Conservation (phyloP, 1,140 invertebrate genomes). For the Agrilus planipennis region DNA sequence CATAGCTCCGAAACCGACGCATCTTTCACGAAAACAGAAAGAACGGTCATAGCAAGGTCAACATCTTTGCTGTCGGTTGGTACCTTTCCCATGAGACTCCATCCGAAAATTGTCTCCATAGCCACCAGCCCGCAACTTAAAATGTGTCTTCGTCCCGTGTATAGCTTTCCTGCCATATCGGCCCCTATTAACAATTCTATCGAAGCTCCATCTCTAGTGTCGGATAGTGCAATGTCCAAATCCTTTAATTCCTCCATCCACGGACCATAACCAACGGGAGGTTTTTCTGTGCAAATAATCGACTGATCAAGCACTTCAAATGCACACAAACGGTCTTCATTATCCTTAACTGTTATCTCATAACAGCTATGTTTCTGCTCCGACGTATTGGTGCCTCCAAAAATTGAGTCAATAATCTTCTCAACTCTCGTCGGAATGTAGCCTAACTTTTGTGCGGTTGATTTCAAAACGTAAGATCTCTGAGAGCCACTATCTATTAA, state of each 20-base stretch:
- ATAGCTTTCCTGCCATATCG: conserved; percentile 1
- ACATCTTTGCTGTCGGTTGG: neutral
- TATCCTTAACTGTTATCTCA: conserved; percentile 6
- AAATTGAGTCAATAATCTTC: too few relatives aligned
- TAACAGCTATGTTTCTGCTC: conserved; percentile 5
- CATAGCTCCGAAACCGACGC: conserved; percentile 1
- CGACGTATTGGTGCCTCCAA: neutral
- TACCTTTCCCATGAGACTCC: too few relatives aligned
- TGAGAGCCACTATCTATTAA: too few relatives aligned
- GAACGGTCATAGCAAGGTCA: neutral
- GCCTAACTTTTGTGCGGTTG: too few relatives aligned
- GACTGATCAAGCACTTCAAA: conserved; percentile 12
- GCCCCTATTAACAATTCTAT: conserved; percentile 2
- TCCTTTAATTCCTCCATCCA: conserved; percentile 8
- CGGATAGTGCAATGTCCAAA: conserved; percentile 6
- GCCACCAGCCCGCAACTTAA: neutral
- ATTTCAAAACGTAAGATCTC: too few relatives aligned
- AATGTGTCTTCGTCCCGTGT: neutral
- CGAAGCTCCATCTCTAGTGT: conserved; percentile 1
- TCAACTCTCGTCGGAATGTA: too few relatives aligned
- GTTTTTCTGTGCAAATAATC: conserved; percentile 4
- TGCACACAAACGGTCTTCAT: conserved; percentile 1
- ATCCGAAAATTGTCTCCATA: too few relatives aligned
- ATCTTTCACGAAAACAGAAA: neutral
- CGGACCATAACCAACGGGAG: too few relatives aligned